These are phyloP conservation scores for Diarsia rubi DNA, from an alignment of 2,888 invertebrate species.

Conservation along the genomic window DNA sequence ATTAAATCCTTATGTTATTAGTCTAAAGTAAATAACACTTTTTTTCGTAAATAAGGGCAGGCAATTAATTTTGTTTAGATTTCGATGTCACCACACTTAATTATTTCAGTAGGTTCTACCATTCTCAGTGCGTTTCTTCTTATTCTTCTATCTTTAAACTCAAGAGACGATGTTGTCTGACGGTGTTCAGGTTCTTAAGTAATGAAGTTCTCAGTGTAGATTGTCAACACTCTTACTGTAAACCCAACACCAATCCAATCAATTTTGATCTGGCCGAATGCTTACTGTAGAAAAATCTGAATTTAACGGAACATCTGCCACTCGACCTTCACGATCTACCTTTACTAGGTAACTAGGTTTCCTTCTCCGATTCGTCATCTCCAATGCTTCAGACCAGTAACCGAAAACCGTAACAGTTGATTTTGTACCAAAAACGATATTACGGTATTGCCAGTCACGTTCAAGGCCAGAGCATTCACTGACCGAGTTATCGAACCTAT, in stretches of 20 bases:
- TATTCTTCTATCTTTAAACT: neutral
- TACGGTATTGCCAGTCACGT: slow-evolving; percentile 75
- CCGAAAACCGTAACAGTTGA: slow-evolving; percentile 43
- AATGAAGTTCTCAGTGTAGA: neutral
- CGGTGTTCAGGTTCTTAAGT: no score
- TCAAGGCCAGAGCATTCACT: slow-evolving; percentile 83
- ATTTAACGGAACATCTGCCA: slow-evolving; percentile 6
- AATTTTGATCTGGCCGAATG: neutral
- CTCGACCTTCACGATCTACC: slow-evolving; percentile 22
- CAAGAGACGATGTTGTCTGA: neutral
- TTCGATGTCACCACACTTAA: neutral
- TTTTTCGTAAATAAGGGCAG: neutral
- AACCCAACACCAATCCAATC: neutral
- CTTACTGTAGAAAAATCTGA: neutral
- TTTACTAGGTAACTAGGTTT: slow-evolving; percentile 19
- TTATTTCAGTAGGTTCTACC: neutral
- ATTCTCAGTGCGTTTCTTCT: neutral
- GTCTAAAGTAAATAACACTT: neutral
- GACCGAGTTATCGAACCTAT: slow-evolving; percentile 74
- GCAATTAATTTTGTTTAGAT: neutral
- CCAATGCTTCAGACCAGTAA: slow-evolving; percentile 14
- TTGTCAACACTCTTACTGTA: neutral
- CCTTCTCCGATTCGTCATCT: neutral
- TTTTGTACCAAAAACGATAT: slow-evolving; percentile 63
- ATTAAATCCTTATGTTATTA: neutral